Evolutionary conservation across 1,140 invertebrate species (phyloP).

Genomic region (Scaptomyza montana): DNA sequence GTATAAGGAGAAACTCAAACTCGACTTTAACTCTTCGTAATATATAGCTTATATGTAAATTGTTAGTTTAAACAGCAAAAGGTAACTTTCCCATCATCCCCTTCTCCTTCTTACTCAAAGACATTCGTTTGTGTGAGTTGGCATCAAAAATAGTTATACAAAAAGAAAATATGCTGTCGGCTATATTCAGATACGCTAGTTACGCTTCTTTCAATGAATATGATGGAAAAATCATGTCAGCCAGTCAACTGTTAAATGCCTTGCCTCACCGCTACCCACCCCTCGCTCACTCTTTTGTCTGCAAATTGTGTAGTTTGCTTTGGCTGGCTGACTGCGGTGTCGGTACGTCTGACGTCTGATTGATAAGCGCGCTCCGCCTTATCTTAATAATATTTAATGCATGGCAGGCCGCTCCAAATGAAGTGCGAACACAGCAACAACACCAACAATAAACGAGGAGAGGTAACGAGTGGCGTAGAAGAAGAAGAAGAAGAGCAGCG

Average conservation of each 20-base stretch:
- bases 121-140: background rate
- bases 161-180: background rate
- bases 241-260: constrained; percentile 42
- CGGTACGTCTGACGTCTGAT: constrained; percentile 75
- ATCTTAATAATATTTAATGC: constrained; percentile 83
- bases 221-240: constrained; percentile 77
- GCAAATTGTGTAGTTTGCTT: constrained; percentile 43
- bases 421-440: constrained; percentile 17
- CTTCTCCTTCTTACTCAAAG: background rate
- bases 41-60: constrained; percentile 63
- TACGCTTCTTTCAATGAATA: constrained; percentile 59
- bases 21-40: constrained; percentile 29
- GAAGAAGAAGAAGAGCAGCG: constrained; percentile 7
- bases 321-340: constrained; percentile 21
- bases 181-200: constrained; percentile 20
- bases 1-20: no score
- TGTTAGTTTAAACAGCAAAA: constrained; percentile 56
- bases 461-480: constrained; percentile 24
- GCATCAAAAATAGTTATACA: background rate
- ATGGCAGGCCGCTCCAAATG: constrained; percentile 44
- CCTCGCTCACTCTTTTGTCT: constrained; percentile 24
- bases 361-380: constrained; percentile 75
- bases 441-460: constrained; percentile 10
- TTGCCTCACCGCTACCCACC: background rate
- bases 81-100: background rate